phyloP scores from a whole-genome alignment of 2,888 invertebrate species.

The Nesidiocoris tenuis region DNA sequence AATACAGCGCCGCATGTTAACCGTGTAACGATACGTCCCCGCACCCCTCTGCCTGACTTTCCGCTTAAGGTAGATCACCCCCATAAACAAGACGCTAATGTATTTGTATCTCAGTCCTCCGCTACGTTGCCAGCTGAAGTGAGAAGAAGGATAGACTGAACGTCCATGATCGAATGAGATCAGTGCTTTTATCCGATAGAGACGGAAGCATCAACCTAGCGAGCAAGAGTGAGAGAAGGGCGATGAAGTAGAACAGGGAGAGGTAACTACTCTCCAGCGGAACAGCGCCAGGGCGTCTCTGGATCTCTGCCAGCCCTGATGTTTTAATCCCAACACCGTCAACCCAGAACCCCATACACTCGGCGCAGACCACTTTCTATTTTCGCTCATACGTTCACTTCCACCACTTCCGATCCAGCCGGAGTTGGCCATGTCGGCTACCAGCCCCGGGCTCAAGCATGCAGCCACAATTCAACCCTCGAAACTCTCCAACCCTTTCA shows the following conservation, averaged over 20 bases:
- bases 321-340: slow-evolving; percentile 38
- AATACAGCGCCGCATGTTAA: neutral
- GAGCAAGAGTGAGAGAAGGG: neutral
- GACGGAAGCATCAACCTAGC: neutral
- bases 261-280: slow-evolving; percentile 18
- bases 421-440: neutral
- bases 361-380: neutral
- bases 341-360: neutral
- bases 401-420: neutral
- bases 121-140: neutral
- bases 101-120: slow-evolving; percentile 34
- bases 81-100: slow-evolving; percentile 32
- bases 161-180: neutral
- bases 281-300: slow-evolving; percentile 37
- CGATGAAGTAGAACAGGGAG: neutral
- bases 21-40: neutral
- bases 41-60: neutral
- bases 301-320: slow-evolving; percentile 31
- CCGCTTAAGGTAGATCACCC: neutral
- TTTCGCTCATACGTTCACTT: neutral
- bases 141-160: neutral
- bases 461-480: neutral
- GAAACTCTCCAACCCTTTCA: neutral
- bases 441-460: neutral
- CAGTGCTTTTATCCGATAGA: neutral